Evolutionary conservation across 2,888 invertebrate genomes (phyloP), one percentile per base, ranked within the genome.

Genomic region (Mimas tiliae): DNA sequence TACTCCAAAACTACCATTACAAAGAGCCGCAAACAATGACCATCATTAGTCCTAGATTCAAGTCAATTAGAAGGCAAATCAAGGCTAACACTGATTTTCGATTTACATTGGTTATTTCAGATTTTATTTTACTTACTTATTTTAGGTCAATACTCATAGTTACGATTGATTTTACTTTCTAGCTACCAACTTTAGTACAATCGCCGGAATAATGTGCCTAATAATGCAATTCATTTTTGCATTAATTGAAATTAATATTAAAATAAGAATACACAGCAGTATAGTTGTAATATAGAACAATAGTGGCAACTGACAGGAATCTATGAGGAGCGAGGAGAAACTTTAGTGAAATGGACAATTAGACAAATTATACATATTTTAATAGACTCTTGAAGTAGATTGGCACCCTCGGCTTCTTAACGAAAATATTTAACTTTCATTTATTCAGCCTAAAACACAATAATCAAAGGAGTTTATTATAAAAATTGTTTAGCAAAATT

Each of bases 1-100:
- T 78, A 78, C 72, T 51, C 55, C 47, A 51, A 64, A 51, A 64
- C 63, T 65, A 66, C 66, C 63, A 69, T 58, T 63, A 65, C 63
- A 47, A 52, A n/a, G 50, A 58, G 16, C 47, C 50, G 7, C 58
- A 58, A 42, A 42, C 12, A 58, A 19, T 58, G 12, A 42, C 19
- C 42, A 19, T 58, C 58, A 58, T 58, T 58, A 58, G 42, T 38
- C 19, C 19, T 42, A 58, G 58, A 42, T 42, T 38, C 12, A 19
- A 58, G 14, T 50, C 14, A 19, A 58, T 42, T 58, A 58, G 42
- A 58, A 42, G 38, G 58, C 19, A 42, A 42, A 38, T 63, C 65
- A 50, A 67, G 66, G 68, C 68, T 66, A 67, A 65, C 50, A 65
- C 38, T 34, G 12, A 58, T 42, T 42, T 58, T 42, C 16, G 6